Conservation (phyloP, 2,113 vertebrate species). For the Leuciscus idus region DNA sequence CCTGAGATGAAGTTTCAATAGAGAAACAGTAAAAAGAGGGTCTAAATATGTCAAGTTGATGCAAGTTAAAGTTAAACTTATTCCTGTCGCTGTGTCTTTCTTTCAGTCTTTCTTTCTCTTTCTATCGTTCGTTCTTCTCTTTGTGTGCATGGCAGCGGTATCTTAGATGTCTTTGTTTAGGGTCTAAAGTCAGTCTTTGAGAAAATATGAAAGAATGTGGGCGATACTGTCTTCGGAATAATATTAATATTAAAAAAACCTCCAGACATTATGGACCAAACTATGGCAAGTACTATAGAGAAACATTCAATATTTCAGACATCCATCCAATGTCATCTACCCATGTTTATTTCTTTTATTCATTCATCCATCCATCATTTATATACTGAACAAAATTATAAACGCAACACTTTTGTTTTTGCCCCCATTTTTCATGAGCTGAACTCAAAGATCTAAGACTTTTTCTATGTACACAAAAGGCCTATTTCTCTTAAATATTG, state of each 20-base stretch:
- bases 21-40: not conserved
- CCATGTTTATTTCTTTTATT: not conserved
- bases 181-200: not conserved
- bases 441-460: no score
- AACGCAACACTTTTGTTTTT: no score
- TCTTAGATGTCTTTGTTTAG: slow-evolving; percentile 3
- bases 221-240: not conserved
- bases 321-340: not conserved
- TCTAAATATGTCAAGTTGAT: slow-evolving; percentile 27
- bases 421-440: no score
- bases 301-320: not conserved
- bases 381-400: no score
- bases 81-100: not conserved
- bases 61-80: not conserved
- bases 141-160: not conserved
- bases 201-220: not conserved
- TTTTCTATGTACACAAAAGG: no score
- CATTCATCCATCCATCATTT: not conserved
- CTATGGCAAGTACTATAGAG: not conserved
- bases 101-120: not conserved
- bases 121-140: not conserved
- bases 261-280: not conserved
- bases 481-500: no score
- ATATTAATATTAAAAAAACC: no score
- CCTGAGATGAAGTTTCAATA: not conserved